These are phyloP conservation scores for Ctenochaetus hawaiiensis DNA, from an alignment of 2,797 vertebrate genomes.

Conservation along the genomic window DNA sequence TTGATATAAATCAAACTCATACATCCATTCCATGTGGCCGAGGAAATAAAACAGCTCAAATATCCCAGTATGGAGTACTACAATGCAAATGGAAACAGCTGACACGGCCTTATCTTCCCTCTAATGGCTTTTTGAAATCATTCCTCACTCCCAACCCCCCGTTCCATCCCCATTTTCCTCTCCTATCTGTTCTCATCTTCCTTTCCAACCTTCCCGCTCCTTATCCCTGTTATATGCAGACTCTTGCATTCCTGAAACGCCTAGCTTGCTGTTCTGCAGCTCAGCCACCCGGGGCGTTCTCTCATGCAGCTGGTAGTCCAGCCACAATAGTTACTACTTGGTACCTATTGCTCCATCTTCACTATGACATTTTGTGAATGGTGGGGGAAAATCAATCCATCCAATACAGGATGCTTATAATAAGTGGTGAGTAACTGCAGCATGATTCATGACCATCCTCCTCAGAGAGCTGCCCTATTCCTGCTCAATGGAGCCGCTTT, in stretches of 20 bases:
- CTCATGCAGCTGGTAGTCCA: slow-evolving; percentile 67
- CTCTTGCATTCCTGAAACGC: slow-evolving; percentile 68
- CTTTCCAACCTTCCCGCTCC: slow-evolving; percentile 47
- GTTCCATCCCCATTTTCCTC: slow-evolving; percentile 27
- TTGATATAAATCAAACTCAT: slow-evolving; percentile 18
- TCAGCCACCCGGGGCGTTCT: slow-evolving; percentile 70
- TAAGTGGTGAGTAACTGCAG: slow-evolving; percentile 82
- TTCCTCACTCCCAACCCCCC: slow-evolving; percentile 33
- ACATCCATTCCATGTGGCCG: neutral
- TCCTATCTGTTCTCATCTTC: slow-evolving; percentile 45
- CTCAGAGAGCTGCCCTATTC: slow-evolving; percentile 71
- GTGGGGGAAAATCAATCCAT: slow-evolving; percentile 81
- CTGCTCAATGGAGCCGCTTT: slow-evolving; percentile 68
- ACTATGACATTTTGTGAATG: slow-evolving; percentile 82
- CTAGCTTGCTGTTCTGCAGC: slow-evolving; percentile 65
- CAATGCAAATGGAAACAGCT: slow-evolving; percentile 62
- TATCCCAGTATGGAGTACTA: slow-evolving; percentile 42
- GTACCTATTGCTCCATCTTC: slow-evolving; percentile 69
- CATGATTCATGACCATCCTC: slow-evolving; percentile 79
- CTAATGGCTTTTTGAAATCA: slow-evolving; percentile 61
- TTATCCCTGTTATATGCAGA: slow-evolving; percentile 62
- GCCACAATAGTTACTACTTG: slow-evolving; percentile 56
- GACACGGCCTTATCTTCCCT: slow-evolving; percentile 49
- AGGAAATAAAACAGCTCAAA: slow-evolving; percentile 39
- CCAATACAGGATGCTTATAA: slow-evolving; percentile 82